Base-by-base conservation (phyloP, 1,140 invertebrate genomes). In the Grapholita molesta region DNA sequence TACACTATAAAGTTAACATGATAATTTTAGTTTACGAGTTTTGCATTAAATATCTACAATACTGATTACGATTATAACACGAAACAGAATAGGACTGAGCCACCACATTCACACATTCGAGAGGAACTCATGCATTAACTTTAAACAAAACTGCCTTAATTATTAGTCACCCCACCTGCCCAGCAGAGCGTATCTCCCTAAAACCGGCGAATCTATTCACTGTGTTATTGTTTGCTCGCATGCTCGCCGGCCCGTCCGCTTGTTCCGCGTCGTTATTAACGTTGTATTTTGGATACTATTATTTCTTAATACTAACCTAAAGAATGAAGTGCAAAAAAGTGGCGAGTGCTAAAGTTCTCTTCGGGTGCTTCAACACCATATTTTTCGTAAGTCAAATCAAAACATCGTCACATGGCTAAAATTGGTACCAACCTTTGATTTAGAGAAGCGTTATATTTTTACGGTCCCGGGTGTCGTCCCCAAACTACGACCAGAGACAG, bases 151-250 rank as follows among this genome's bases (percentile, higher is more conserved):
- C 83, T 85, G 77, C 78, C 83, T 88, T 86, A 88, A 91, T 91
- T 92, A 90, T 90, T 86, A 91, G 90, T 90, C 92, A 92, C 90
- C 91, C 92, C 90, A 90, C 80, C 90, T 92, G 88, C 78, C 72
- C 90, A 89, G 28, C 86, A 80, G 88, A 92, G 89, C 90, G 86
- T 88, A 86, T 92, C 90, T 92, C 92, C 92, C 86, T 83, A 87
- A 90, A 89, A 90, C 86, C 82, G 84, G 78, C 86, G 79, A 84
- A 89, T 83, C 83, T 89, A 89, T 91, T 91, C 89, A 86, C 76
- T 70, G 74, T 71, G 78, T 70, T 72, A 78, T 75, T 73, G 72
- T 76, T 78, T 86, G 79, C 83, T 82, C 84, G 83, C 78, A 76
- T 71, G 67, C 73, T 80, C 79, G 75, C 77, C 71, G 73, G 76